Percentiles rank a stretch among this genome's conserved stretches.
These are phyloP conservation scores for Acromyrmex charruanus DNA, from an alignment of 1,140 invertebrate genomes.

Conservation along the genomic window DNA sequence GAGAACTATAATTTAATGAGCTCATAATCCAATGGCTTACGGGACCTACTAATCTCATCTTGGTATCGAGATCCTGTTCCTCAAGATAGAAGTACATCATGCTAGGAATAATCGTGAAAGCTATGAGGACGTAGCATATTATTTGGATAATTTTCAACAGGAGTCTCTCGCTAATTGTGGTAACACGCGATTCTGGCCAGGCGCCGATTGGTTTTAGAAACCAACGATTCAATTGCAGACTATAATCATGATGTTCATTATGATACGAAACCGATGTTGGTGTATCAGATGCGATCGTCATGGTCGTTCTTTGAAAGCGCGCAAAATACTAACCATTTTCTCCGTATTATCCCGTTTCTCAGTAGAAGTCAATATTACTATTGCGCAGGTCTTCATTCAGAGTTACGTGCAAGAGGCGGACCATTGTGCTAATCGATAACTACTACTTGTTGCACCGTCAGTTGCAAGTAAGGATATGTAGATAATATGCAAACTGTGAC, in stretches of 20 bases:
- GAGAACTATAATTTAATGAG: conserved; percentile 54
- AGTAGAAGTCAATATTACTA: background rate
- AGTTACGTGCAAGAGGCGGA: conserved; percentile 2
- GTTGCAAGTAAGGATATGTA: conserved; percentile 12
- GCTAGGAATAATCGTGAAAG: background rate
- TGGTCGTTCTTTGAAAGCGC: conserved; percentile 9
- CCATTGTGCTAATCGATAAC: conserved; percentile 23
- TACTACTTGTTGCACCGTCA: conserved; percentile 30
- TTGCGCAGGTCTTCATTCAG: conserved; percentile 15
- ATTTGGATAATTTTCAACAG: conserved; percentile 5
- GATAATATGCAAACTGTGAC: background rate
- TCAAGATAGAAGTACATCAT: conserved; percentile 39
- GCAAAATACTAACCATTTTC: background rate
- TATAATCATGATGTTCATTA: conserved; percentile 14
- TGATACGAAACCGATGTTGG: background rate
- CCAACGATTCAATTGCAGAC: conserved; percentile 63
- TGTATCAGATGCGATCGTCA: background rate
- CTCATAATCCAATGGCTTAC: conserved; percentile 59
- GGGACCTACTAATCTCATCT: conserved; percentile 40
- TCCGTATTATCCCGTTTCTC: background rate
- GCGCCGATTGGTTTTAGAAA: conserved; percentile 62
- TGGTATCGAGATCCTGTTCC: background rate
- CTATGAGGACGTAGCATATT: conserved; percentile 29
- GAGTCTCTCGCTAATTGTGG: background rate
- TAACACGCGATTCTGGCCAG: conserved; percentile 36